Conservation (phyloP, 1,140 invertebrate genomes). For the Philotrypesis tridentata region DNA sequence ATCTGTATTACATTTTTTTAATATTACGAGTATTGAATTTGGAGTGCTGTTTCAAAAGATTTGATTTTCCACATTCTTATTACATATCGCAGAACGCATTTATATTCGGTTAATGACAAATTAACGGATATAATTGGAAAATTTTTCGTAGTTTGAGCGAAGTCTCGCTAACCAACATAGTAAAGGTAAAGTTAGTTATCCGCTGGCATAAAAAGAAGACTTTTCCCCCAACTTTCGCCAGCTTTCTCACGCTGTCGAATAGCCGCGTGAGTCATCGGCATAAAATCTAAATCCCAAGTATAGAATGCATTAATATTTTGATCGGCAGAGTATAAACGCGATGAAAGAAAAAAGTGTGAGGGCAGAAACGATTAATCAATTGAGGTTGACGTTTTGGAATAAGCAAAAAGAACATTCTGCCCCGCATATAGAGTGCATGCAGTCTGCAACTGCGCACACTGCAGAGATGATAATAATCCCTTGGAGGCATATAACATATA, state of each 20-base stretch:
- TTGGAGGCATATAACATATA: not conserved
- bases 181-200: too few species aligned
- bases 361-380: conserved; percentile 25
- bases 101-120: too few species aligned
- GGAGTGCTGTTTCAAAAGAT: too few species aligned
- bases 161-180: too few species aligned
- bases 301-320: conserved; percentile 27
- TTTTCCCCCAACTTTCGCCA: not conserved
- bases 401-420: not conserved
- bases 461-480: conserved; percentile 35
- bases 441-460: too few species aligned
- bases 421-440: too few species aligned
- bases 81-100: conserved; percentile 23
- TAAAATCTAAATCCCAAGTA: not conserved
- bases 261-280: not conserved
- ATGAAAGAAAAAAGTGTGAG: not conserved
- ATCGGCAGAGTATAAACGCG: conserved; percentile 21
- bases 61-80: too few species aligned
- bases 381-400: not conserved
- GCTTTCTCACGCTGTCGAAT: not conserved
- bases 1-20: too few species aligned
- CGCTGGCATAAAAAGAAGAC: not conserved
- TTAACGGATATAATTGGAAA: too few species aligned
- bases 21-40: too few species aligned
- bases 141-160: too few species aligned